Evolutionary conservation across 2,797 vertebrate genomes (phyloP).

Genomic region (Pangasius krempfi): DNA sequence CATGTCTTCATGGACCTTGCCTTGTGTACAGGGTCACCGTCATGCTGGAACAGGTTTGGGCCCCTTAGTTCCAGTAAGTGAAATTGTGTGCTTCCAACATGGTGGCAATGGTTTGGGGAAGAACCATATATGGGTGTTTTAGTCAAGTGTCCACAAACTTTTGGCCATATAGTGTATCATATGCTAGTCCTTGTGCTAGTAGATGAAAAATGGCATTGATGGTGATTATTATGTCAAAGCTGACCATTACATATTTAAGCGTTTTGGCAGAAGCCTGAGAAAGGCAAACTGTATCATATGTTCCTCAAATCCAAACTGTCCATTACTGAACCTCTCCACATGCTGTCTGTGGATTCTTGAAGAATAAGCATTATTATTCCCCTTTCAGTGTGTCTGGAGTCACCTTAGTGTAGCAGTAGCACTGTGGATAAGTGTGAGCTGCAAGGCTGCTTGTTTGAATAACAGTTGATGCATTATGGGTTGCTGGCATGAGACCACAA

Average conservation of each 20-base stretch:
- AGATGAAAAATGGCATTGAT: conserved; percentile 28
- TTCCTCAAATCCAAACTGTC: conserved; percentile 34
- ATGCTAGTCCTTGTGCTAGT: too few relatives aligned
- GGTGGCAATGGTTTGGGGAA: too few relatives aligned
- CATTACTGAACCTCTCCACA: conserved; percentile 37
- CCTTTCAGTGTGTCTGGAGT: background rate
- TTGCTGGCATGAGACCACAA: background rate
- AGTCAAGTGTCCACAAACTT: too few relatives aligned
- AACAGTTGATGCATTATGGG: background rate
- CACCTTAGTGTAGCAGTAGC: background rate
- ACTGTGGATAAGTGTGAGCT: background rate
- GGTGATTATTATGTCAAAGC: conserved; percentile 36
- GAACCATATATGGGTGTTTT: too few relatives aligned
- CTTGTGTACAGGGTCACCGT: too few relatives aligned
- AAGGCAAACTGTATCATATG: conserved; percentile 47
- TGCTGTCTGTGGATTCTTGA: conserved; percentile 39
- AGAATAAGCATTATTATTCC: background rate
- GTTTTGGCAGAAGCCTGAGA: conserved; percentile 40
- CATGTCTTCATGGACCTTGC: too few relatives aligned
- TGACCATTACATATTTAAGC: conserved; percentile 47
- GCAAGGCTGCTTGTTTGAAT: background rate
- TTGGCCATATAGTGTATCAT: too few relatives aligned
- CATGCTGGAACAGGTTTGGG: too few relatives aligned
- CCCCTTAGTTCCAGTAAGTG: too few relatives aligned
- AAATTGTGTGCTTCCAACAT: too few relatives aligned